These are phyloP conservation scores for Actenoides lindsayi DNA, from an alignment of 2,113 vertebrate genomes.

Conservation along the genomic window DNA sequence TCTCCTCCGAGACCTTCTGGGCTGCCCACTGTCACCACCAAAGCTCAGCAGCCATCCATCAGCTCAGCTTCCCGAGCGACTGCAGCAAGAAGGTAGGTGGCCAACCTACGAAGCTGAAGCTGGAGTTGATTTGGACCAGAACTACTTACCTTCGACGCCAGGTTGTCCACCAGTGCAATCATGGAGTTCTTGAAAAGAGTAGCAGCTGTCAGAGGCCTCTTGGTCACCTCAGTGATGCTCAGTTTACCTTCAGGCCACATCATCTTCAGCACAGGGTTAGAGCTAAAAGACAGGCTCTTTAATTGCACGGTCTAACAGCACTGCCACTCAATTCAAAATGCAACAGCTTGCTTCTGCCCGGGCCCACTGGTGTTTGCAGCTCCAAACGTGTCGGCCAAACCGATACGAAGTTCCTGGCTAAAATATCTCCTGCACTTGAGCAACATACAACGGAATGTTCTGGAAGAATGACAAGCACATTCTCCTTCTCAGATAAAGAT, in stretches of 20 bases:
- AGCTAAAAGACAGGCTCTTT: constrained; percentile 73
- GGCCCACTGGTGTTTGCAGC: neutral
- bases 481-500: neutral
- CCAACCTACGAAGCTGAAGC: neutral
- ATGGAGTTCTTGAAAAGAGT: constrained; percentile 98
- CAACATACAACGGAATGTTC: neutral
- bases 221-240: constrained; percentile 97
- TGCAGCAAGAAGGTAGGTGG: neutral
- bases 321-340: neutral
- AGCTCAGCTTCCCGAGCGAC: accelerated
- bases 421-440: neutral
- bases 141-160: constrained; percentile 89
- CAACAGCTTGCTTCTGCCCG: neutral
- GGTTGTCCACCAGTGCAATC: constrained; percentile 95
- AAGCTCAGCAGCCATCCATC: neutral
- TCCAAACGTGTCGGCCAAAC: neutral
- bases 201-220: constrained; percentile 92
- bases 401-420: neutral
- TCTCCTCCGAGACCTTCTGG: neutral
- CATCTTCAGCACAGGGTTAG: constrained; percentile 90
- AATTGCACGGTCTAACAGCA: neutral
- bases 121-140: neutral
- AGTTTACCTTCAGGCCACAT: constrained; percentile 99
- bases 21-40: neutral
- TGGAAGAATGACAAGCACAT: neutral